A percentile compares a stretch with the other conserved stretches of the same genome.
These are phyloP conservation scores for Trypoxylon attenuatum DNA, from an alignment of 2,888 invertebrate genomes.

Conservation along the genomic window DNA sequence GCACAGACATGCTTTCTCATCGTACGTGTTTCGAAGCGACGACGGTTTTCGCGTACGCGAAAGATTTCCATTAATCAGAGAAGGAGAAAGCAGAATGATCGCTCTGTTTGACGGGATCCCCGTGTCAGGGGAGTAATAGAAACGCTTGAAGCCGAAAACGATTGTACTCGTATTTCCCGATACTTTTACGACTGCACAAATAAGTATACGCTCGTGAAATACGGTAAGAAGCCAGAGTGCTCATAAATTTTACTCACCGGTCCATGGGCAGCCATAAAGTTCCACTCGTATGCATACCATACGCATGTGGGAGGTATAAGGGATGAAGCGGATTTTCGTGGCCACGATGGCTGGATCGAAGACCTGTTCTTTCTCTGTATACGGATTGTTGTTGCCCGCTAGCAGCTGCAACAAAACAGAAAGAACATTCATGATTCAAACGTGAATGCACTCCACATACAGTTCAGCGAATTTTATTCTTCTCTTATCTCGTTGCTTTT, in stretches of 20 bases:
- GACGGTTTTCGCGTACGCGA: too few relatives aligned
- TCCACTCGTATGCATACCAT: slow-evolving; percentile 90
- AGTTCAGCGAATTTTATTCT: neutral
- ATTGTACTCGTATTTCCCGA: slow-evolving; percentile 22
- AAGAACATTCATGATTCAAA: too few relatives aligned
- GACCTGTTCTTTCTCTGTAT: slow-evolving; percentile 83
- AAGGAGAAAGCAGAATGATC: too few relatives aligned
- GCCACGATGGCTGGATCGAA: slow-evolving; percentile 87
- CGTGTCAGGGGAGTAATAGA: slow-evolving; percentile 19
- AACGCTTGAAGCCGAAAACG: slow-evolving; percentile 5
- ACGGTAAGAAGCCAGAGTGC: neutral
- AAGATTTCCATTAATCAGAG: too few relatives aligned
- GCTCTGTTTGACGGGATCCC: too few relatives aligned
- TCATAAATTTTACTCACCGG: slow-evolving; percentile 78
- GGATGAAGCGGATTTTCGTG: slow-evolving; percentile 85
- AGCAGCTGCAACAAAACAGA: slow-evolving; percentile 81
- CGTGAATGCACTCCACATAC: too few relatives aligned
- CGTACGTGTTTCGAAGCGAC: too few relatives aligned
- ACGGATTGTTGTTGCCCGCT: slow-evolving; percentile 87
- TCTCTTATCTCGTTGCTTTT: neutral
- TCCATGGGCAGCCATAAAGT: slow-evolving; percentile 86
- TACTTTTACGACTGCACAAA: slow-evolving; percentile 14
- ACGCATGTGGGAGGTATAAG: slow-evolving; percentile 85
- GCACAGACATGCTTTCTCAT: too few relatives aligned
- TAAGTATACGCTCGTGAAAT: slow-evolving; percentile 22